phyloP scores from a whole-genome alignment of 2,888 invertebrate species.

The Dusona sp. region DNA sequence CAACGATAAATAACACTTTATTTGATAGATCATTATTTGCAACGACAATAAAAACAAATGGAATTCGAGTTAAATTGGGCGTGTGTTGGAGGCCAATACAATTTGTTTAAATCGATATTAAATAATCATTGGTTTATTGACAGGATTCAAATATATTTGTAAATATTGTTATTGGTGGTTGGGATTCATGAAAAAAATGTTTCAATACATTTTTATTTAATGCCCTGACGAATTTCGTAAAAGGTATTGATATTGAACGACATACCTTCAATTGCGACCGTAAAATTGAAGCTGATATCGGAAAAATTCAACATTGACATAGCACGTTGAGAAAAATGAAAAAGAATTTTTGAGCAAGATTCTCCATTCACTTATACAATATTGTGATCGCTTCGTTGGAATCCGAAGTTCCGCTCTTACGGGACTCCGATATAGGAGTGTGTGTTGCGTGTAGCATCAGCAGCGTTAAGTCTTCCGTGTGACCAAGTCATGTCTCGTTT shows the following conservation, averaged over 20 bases:
- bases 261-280: background rate
- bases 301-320: conserved; percentile 22
- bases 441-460: conserved; percentile 10
- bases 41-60: background rate
- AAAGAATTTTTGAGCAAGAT: conserved; percentile 22
- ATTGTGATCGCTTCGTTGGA: conserved; percentile 17
- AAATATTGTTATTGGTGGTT: background rate
- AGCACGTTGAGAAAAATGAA: conserved; percentile 12
- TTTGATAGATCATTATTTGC: conserved; percentile 12
- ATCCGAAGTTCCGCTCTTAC: conserved; percentile 28
- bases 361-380: background rate
- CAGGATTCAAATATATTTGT: background rate
- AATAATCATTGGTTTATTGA: background rate
- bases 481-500: conserved; percentile 33
- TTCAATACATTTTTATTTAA: background rate
- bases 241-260: background rate
- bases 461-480: conserved; percentile 21
- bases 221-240: background rate
- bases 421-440: background rate
- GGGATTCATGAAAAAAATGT: background rate
- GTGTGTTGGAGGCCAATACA: too few relatives aligned
- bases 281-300: conserved; percentile 9
- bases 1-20: conserved; percentile 23
- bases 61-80: background rate
- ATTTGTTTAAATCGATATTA: background rate